Base-by-base conservation (phyloP, 2,797 vertebrate genomes). In the Anabacerthia variegaticeps region DNA sequence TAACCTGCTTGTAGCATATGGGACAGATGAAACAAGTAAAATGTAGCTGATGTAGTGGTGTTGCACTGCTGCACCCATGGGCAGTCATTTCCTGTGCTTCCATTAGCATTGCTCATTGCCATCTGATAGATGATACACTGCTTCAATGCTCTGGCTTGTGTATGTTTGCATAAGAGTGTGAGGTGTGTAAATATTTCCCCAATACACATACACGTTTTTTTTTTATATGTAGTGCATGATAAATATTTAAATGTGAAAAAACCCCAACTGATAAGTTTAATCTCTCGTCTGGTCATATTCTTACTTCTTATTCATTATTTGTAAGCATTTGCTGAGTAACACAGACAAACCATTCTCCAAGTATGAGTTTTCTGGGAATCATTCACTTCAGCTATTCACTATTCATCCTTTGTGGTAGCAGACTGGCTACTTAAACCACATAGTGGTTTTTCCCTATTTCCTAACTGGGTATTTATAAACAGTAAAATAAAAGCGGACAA, bases 391-490 rank as follows among this genome's bases (percentile, higher is more conserved):
- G 80, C 94, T 87, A 96, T 93, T 97, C 91, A 96, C 93, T 96
- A 93, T 96, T 96, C 95, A 96, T 94, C 93, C 79, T 95, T 92
- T 92, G 77, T 92, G 93, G 89, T 62, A 82, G 49, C 76, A 89
- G 88, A 85, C 74, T 85, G 86, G 63, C 93, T 96, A 71, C 91
- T 92, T 89, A 74, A 96, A 93, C 77, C 91, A 89, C 88, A 74
- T 30, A 76, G 89, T 77, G 89, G 91, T 95, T 94, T 96, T 92
- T 36, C 69, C 43, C 24, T 90, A 82, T 74, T 95, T 93, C 74
- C 77, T 93, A 26, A 65, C 85, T 95, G 77, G 67, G 56, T 94
- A 94, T 96, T 96, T 96, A 97, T 95, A 96, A 93, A 90, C 88
- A 90, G 71, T 56, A 67, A 92, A 93, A 95, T 92, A 85, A 95